Evolutionary conservation across 2,113 vertebrate species (phyloP).

Genomic region (Trematocara macrostoma): DNA sequence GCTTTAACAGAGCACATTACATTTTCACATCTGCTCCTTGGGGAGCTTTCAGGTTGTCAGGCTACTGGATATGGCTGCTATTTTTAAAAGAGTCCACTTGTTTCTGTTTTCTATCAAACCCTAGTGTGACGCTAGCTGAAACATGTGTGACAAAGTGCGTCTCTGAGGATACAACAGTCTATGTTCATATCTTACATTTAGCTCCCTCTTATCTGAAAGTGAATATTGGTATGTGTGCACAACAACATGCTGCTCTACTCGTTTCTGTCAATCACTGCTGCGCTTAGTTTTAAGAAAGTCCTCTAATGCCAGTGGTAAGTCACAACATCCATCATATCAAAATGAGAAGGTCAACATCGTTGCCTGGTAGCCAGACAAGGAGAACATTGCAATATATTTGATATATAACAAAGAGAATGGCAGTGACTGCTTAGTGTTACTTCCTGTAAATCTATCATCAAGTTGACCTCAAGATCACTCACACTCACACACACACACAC

Average conservation of each 20-base stretch:
- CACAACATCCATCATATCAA: not conserved
- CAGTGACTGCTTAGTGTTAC: not conserved
- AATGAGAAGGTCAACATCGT: not conserved
- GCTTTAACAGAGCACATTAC: constrained; percentile 25
- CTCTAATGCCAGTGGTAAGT: not conserved
- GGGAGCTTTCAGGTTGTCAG: constrained; percentile 40
- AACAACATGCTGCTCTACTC: not conserved
- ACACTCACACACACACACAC: no score
- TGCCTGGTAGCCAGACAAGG: not conserved
- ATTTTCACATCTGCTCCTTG: constrained; percentile 53
- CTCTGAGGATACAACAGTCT: not conserved
- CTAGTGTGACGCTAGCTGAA: not conserved
- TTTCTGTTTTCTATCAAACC: not conserved
- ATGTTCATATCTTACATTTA: not conserved
- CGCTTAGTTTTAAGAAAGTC: not conserved
- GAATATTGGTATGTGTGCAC: not conserved
- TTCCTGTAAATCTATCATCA: not conserved
- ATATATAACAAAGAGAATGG: not conserved
- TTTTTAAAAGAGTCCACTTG: constrained; percentile 40
- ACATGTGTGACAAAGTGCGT: not conserved
- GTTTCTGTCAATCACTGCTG: not conserved
- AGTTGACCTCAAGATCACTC: not conserved
- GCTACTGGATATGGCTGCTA: constrained; percentile 42
- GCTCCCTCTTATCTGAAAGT: not conserved
- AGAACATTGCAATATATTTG: not conserved